Conservation (phyloP, 2,888 invertebrate species). For the Gymnoscelis rufifasciata region DNA sequence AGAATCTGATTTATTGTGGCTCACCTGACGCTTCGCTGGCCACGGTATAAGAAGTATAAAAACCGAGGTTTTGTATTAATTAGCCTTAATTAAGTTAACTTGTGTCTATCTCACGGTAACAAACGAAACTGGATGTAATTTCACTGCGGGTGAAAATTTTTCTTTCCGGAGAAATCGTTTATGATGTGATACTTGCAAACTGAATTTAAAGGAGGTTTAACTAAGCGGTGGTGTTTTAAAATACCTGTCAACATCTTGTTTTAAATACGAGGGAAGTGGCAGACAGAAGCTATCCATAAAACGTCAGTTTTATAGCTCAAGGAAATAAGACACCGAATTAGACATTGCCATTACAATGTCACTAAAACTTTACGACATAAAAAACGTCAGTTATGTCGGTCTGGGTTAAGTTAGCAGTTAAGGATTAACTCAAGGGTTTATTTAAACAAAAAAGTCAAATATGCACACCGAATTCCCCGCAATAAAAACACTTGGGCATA, state of each 20-base stretch:
- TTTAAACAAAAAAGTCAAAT: slow-evolving; percentile 9
- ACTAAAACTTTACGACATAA: slow-evolving; percentile 6
- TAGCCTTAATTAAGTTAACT: slow-evolving; percentile 64
- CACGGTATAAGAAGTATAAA: slow-evolving; percentile 26
- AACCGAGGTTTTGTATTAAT: slow-evolving; percentile 47
- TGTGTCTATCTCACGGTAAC: slow-evolving; percentile 51
- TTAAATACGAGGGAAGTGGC: not conserved
- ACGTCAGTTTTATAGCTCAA: not conserved
- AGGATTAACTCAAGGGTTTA: slow-evolving; percentile 3
- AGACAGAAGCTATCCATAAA: not conserved
- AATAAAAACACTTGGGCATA: slow-evolving; percentile 5
- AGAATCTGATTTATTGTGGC: slow-evolving; percentile 17
- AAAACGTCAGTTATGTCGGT: slow-evolving; percentile 3
- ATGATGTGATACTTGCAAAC: slow-evolving; percentile 15
- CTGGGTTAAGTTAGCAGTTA: slow-evolving; percentile 11
- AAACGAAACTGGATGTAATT: slow-evolving; percentile 44
- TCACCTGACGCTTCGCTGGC: slow-evolving; percentile 27
- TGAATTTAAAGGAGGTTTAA: slow-evolving; percentile 11
- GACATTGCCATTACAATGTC: slow-evolving; percentile 8
- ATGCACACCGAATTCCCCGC: slow-evolving; percentile 12
- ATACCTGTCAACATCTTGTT: not conserved
- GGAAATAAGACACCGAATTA: slow-evolving; percentile 4
- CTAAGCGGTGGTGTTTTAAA: not conserved
- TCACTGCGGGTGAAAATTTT: slow-evolving; percentile 33
- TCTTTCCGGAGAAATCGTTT: slow-evolving; percentile 32